Base-by-base conservation (phyloP, 2,888 invertebrate species). In the Nomada hirtipes region DNA sequence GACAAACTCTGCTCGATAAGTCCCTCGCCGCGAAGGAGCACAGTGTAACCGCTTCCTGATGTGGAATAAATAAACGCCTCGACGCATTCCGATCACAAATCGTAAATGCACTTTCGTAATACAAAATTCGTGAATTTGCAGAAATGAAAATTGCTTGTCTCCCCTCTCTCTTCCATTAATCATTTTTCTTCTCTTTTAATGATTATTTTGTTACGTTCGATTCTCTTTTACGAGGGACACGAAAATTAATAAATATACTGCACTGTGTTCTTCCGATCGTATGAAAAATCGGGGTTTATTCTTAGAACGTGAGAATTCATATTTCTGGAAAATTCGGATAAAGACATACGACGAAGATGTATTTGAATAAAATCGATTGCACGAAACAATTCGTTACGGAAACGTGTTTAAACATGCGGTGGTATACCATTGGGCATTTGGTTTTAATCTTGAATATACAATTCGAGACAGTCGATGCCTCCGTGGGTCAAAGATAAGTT, bases 31-130 rank as follows among this genome's bases (percentile, higher is more conserved):
- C 3, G 26, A n/a, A 10, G 26, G 20, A 60, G 63, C 44, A 74
- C 70, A 79, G 79, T 74, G 67, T 50, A 61, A 70, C 61, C 50
- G 71, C n/a, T 79, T 75, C 65, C 52, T 44, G 67, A 57, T 36
- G 71, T 72, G 71, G 50, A 75, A 79, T 68, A 63, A 69, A 72
- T 53, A 57, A 82, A 79, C 63, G 69, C 59, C 75, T 75, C 75
- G 63, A 47, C 57, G 53, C 79, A 79, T 82, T 82, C 79, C 79
- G 52, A 72, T 63, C 15, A 71, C 47, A 60, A 79, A 79, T 75
- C 59, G 75, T 63, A 47, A 23, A 67, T 79, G 7, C 71, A 59
- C 13, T 52, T 53, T n/a, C 13, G 20, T 26, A 26, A 23, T 23
- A 44, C 59, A 13, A n/a, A 57, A 26, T 59, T 74, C 26, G 26